phyloP scores from a whole-genome alignment of 2,113 vertebrate species.

The Xiphias gladius region DNA sequence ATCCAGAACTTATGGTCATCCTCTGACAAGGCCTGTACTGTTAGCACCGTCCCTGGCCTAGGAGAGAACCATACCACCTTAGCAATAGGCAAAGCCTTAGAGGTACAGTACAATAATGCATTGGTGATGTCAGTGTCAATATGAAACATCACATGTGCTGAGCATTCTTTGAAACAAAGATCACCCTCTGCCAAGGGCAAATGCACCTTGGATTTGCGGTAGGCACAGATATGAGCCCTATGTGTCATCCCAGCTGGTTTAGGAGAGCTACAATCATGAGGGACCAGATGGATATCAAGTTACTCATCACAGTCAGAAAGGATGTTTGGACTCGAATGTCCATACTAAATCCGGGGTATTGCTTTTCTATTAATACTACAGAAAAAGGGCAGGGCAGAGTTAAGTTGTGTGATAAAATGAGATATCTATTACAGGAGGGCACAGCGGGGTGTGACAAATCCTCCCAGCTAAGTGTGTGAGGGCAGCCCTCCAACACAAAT shows the following conservation, averaged over 20 bases:
- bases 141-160: slow-evolving; percentile 8
- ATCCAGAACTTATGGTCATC: slow-evolving; percentile 95
- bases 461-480: slow-evolving; percentile 27
- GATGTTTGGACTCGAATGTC: slow-evolving; percentile 58
- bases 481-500: slow-evolving; percentile 32
- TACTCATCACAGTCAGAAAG: slow-evolving; percentile 48
- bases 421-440: slow-evolving; percentile 48
- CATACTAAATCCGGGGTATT: slow-evolving; percentile 57
- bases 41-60: slow-evolving; percentile 91
- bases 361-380: slow-evolving; percentile 73
- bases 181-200: slow-evolving; percentile 7
- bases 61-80: slow-evolving; percentile 46
- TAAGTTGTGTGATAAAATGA: slow-evolving; percentile 59
- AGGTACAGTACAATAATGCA: neutral
- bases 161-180: neutral
- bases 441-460: slow-evolving; percentile 49
- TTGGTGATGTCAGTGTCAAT: neutral
- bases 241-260: slow-evolving; percentile 46
- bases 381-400: slow-evolving; percentile 36
- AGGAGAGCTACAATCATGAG: slow-evolving; percentile 22
- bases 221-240: slow-evolving; percentile 30
- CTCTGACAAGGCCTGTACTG: slow-evolving; percentile 94
- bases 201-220: slow-evolving; percentile 22
- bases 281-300: slow-evolving; percentile 55
- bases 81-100: slow-evolving; percentile 24